Evolutionary conservation across 1,140 invertebrate genomes (phyloP).

Genomic region (Nylanderia fulva): DNA sequence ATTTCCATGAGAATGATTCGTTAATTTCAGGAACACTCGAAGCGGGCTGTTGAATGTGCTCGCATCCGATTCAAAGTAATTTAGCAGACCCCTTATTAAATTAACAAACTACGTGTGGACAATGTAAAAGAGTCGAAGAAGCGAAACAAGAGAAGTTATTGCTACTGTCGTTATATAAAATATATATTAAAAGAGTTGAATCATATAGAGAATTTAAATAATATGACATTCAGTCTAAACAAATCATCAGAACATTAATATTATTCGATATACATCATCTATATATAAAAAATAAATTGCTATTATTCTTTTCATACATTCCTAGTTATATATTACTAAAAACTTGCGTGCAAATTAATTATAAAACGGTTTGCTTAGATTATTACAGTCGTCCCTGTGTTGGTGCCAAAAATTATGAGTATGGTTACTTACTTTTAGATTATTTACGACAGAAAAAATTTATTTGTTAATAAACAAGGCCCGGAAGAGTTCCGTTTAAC

Average conservation of each 20-base stretch:
- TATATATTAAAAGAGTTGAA: not conserved
- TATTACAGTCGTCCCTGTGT: too few species aligned
- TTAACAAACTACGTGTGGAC: not conserved
- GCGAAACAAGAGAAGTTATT: slow-evolving; percentile 5
- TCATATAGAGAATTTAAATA: not conserved
- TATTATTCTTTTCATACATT: not conserved
- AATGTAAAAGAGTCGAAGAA: not conserved
- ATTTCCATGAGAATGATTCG: slow-evolving; percentile 69
- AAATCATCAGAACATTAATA: slow-evolving; percentile 17
- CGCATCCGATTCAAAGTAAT: not conserved
- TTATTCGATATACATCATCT: slow-evolving; percentile 13
- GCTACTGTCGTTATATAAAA: not conserved
- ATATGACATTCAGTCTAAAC: not conserved
- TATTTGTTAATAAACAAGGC: too few species aligned
- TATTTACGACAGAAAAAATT: too few species aligned
- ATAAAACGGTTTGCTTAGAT: not conserved
- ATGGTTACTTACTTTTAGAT: too few species aligned
- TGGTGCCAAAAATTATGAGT: too few species aligned
- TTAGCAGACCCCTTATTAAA: not conserved
- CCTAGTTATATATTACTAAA: not conserved
- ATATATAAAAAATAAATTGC: not conserved
- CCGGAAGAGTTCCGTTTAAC: too few species aligned
- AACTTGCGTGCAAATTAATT: slow-evolving; percentile 3
- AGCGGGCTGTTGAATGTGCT: not conserved
- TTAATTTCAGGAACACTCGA: slow-evolving; percentile 51